phyloP scores from a whole-genome alignment of 1,140 invertebrate species.

The Pseudobourletiella spinata region DNA sequence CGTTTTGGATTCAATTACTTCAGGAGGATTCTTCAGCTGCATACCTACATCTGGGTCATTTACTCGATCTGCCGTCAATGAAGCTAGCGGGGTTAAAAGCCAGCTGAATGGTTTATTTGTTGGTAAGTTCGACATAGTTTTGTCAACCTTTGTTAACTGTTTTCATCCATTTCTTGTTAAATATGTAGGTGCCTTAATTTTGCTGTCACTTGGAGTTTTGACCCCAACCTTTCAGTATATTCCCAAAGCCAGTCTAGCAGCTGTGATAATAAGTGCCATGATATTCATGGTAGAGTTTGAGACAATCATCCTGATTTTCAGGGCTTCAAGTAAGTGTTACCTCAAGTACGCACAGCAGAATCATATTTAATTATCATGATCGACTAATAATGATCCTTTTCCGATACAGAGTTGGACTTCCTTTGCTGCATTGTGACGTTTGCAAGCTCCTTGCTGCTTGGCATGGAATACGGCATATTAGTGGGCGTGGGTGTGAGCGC shows the following conservation, averaged over 20 bases:
- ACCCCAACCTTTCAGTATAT: constrained; percentile 37
- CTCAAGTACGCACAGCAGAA: not conserved
- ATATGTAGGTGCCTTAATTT: constrained; percentile 23
- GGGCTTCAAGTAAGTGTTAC: constrained; percentile 59
- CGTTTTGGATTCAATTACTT: too few species aligned
- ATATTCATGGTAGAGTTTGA: constrained; percentile 87
- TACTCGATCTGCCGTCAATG: constrained; percentile 84
- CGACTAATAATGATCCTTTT: constrained; percentile 36
- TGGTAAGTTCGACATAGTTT: too few species aligned
- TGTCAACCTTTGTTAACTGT: too few species aligned
- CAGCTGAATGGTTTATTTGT: constrained; percentile 79
- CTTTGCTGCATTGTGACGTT: constrained; percentile 72
- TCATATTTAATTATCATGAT: constrained; percentile 35
- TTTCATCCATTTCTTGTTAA: too few species aligned
- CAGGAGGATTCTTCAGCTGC: constrained; percentile 73
- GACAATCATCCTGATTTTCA: constrained; percentile 77
- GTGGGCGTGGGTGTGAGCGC: constrained; percentile 76
- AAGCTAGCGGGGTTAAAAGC: constrained; percentile 82
- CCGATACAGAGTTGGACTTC: constrained; percentile 57
- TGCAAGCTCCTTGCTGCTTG: constrained; percentile 64
- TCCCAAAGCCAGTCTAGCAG: constrained; percentile 39
- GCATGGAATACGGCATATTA: constrained; percentile 82
- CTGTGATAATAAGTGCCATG: constrained; percentile 69
- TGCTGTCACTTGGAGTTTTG: constrained; percentile 25
- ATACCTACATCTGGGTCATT: constrained; percentile 89